Evolutionary conservation across 2,888 invertebrate genomes (phyloP).

Genomic region (Agrotis segetum): DNA sequence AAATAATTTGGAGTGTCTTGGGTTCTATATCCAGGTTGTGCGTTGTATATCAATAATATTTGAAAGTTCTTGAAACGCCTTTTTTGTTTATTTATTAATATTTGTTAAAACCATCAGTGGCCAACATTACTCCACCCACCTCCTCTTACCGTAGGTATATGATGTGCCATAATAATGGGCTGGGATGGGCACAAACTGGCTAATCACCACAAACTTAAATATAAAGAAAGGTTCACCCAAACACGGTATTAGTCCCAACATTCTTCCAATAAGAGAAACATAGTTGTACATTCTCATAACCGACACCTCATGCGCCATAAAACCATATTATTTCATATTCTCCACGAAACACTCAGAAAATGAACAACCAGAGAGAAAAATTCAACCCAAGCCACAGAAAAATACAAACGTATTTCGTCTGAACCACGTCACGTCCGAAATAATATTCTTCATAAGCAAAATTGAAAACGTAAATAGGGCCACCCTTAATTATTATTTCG

Average conservation of each 20-base stretch:
- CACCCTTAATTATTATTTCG: conserved; percentile 53
- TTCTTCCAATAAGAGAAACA: neutral
- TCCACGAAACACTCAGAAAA: conserved; percentile 9
- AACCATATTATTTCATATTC: conserved; percentile 17
- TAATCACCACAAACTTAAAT: neutral
- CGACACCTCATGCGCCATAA: neutral
- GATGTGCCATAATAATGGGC: no score
- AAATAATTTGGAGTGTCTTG: no score
- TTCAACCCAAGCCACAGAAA: neutral
- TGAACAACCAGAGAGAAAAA: conserved; percentile 6
- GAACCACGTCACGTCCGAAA: conserved; percentile 36
- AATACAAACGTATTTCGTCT: conserved; percentile 19
- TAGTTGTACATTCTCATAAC: conserved; percentile 6
- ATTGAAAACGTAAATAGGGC: conserved; percentile 45
- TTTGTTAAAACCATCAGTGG: no score
- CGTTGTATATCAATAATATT: no score
- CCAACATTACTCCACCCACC: no score
- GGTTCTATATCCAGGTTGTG: no score
- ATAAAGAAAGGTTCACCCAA: neutral
- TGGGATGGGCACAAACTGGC: no score
- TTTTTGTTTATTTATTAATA: no score
- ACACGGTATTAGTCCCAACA: neutral
- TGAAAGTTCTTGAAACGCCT: no score
- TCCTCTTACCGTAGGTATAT: no score
- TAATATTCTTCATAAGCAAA: conserved; percentile 49